phyloP scores from a whole-genome alignment of 2,113 vertebrate genomes.

The Danio rerio region DNA sequence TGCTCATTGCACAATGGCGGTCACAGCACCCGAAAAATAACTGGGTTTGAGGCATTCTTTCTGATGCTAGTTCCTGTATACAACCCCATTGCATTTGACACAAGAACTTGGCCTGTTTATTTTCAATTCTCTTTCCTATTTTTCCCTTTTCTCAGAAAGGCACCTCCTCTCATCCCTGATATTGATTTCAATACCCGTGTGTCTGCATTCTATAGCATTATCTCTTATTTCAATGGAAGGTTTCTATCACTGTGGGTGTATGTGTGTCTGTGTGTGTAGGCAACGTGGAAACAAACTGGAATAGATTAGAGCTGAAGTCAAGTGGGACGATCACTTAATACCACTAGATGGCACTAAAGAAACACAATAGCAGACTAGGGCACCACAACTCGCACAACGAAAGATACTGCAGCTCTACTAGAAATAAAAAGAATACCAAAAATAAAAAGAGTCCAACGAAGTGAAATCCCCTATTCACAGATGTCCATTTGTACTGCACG shows the following conservation, averaged over 20 bases:
- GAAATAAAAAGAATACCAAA: slow-evolving; percentile 40
- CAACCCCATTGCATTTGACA: not conserved
- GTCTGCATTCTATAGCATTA: slow-evolving; percentile 3
- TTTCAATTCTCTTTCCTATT: not conserved
- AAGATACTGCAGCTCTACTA: slow-evolving; percentile 69
- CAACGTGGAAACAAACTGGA: slow-evolving; percentile 51
- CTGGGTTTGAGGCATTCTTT: not conserved
- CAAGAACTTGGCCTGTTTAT: not conserved
- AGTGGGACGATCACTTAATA: slow-evolving; percentile 75
- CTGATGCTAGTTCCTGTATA: not conserved
- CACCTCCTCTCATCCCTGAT: slow-evolving; percentile 32
- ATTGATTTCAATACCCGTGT: slow-evolving; percentile 20
- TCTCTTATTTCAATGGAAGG: slow-evolving; percentile 3
- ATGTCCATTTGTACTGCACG: slow-evolving; percentile 73
- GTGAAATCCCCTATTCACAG: slow-evolving; percentile 61
- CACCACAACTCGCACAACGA: slow-evolving; percentile 71
- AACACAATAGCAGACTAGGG: slow-evolving; percentile 77
- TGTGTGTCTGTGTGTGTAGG: not conserved
- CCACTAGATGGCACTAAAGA: slow-evolving; percentile 81
- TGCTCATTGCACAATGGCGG: not conserved
- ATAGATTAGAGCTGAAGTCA: slow-evolving; percentile 60
- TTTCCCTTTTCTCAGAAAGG: slow-evolving; percentile 13
- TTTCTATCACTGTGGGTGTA: slow-evolving; percentile 26
- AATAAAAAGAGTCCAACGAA: slow-evolving; percentile 43
- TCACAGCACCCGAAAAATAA: not conserved